phyloP scores from a whole-genome alignment of 1,140 invertebrate species.

The Caerostris extrusa region DNA sequence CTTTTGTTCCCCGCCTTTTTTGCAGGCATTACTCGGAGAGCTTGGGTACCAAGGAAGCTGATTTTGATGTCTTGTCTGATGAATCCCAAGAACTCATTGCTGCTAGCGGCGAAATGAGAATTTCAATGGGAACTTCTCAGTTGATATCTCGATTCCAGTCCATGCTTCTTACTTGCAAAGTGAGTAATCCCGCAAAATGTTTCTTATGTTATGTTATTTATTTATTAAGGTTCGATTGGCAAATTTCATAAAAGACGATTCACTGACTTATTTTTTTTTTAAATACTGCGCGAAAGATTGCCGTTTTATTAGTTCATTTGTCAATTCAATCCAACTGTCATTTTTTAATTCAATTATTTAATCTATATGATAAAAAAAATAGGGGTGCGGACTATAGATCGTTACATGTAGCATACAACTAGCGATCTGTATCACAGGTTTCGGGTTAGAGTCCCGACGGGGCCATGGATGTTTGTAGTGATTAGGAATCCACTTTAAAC shows the following conservation, averaged over 20 bases:
- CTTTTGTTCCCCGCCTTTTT: not conserved
- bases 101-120: constrained; percentile 91
- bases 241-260: not conserved
- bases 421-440: no score
- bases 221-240: not conserved
- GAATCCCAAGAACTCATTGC: constrained; percentile 93
- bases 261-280: no score
- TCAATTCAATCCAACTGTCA: no score
- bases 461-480: no score
- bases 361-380: no score
- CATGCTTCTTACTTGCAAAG: constrained; percentile 93
- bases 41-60: constrained; percentile 80
- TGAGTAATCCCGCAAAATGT: constrained; percentile 82
- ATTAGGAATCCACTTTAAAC: no score
- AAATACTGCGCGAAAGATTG: no score
- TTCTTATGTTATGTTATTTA: not conserved
- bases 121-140: constrained; percentile 95
- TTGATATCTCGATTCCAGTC: constrained; percentile 95
- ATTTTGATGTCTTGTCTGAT: constrained; percentile 94
- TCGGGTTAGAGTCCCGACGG: no score
- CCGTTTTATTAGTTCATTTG: no score
- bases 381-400: no score
- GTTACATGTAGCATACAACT: no score
- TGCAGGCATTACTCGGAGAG: constrained; percentile 74
- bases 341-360: no score